Evolutionary conservation across 2,888 invertebrate genomes (phyloP), one percentile per base, ranked within the genome.

Genomic region (Platypus cylindrus): DNA sequence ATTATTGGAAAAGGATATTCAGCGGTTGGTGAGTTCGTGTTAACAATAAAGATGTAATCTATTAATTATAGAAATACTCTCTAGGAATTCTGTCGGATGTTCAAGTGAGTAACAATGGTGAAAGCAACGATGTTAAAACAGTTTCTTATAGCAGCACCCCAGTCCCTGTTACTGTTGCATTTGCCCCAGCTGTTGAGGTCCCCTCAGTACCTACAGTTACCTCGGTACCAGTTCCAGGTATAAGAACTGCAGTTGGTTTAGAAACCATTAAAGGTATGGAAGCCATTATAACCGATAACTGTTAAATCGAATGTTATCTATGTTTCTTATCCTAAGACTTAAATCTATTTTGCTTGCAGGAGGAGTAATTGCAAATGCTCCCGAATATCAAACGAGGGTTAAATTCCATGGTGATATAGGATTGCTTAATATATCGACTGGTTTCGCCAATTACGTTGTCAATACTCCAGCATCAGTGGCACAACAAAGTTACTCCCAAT

Each of bases 361-460:
- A 18, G 59, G 59, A 11, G 59, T 59, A 7, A 51, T 59, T 7
- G 59, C 58, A 3, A 60, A 59, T 32, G 38, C 55, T 3, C 59
- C 59, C 1, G 49, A 56, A 45, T 40, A 58, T n/a, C 59, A 60
- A 40, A 52, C 53, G 32, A 54, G 53, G 45, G 38, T 56, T 2
- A 43, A 41, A 26, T 36, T 41, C 5, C 24, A 40, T 4, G 45
- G 41, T 17, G 36, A 32, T 17, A 24, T 29, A 16, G 45, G 43
- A 22, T 15, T 47, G 18, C 32, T 37, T 13, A 46, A 50, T 33
- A 33, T 43, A 22, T 48, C 51, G 1, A 35, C 38, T 4, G 42
- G 37, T 34, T 45, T 44, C 17, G 38, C 46, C 8, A 48, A 49
- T 28, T 36, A 45, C 27, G 45, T 46, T 7, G 45, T 48, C 12